Evolutionary conservation across 1,140 invertebrate species (phyloP), one percentile per base, ranked within the genome.

Genomic region (Trachymyrmex cornetzi): DNA sequence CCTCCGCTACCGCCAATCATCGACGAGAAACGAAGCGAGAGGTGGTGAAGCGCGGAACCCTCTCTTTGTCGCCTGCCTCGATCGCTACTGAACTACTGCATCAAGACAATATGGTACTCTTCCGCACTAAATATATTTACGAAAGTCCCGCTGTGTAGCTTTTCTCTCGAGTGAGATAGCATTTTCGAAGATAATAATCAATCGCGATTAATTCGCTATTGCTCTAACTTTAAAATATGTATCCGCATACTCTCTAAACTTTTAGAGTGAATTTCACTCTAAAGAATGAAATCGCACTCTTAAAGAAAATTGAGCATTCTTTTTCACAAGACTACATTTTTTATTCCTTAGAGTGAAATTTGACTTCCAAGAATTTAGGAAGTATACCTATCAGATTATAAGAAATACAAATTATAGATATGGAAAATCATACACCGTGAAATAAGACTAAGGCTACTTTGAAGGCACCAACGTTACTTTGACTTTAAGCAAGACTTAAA

Each of bases 1-100:
- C 82, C 77, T 80, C 66, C 81, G 71, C 66, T 77, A 89, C 81
- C 85, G 72, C 89, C 89, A 90, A 90, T 90, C 89, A 87, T 89
- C 48, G 82, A 77, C 86, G 77, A 89, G 86, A 82, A 89, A 77
- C 77, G 86, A 79, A 90, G 87, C 81, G 34, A 86, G 85, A 72
- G 77, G 81, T 87, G 74, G 84, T 67, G 50, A 88, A 86, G 63
- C 82, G 63, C 82, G 63, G 80, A 88, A 82, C 79, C 87, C 80
- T 87, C 71, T 88, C 66, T 90, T 79, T 87, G 79, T 84, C n/a
- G 77, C 81, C 61, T 11, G 34, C 44, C 81, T 67, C n/a, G 34
- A 53, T 24, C n/a, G 16, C 50, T 53, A 50, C 38, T 16, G 38
- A 72, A 22, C 16, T 72, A 72, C 44, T 34, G 30, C 30, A 59